These are phyloP conservation scores for Eumerus sabulonum DNA, from an alignment of 2,888 invertebrate genomes.

Conservation along the genomic window DNA sequence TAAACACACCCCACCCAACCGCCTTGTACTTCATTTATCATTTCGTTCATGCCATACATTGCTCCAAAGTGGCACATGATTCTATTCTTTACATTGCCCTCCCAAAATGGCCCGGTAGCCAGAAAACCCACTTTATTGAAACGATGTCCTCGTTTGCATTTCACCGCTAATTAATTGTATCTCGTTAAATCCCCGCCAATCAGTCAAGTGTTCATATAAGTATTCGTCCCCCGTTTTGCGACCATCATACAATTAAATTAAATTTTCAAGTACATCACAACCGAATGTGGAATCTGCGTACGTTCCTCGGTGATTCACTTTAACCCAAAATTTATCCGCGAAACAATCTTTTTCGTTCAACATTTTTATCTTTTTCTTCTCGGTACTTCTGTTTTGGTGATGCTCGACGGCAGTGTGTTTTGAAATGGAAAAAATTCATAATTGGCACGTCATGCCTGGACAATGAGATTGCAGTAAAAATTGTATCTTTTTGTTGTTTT, in stretches of 20 bases:
- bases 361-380: not conserved
- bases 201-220: too few relatives aligned
- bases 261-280: slow-evolving; percentile 28
- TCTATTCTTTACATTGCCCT: too few relatives aligned
- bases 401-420: slow-evolving; percentile 15
- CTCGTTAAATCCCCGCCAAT: slow-evolving; percentile 18
- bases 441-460: slow-evolving; percentile 31
- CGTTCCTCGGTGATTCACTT: slow-evolving; percentile 25
- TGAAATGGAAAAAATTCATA: slow-evolving; percentile 29
- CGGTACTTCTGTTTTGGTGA: too few relatives aligned
- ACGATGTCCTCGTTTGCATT: slow-evolving; percentile 7
- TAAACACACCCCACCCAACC: too few relatives aligned
- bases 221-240: slow-evolving; percentile 1
- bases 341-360: slow-evolving; percentile 23
- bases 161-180: slow-evolving; percentile 14
- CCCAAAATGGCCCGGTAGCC: too few relatives aligned
- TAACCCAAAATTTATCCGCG: slow-evolving; percentile 18
- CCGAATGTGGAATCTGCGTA: not conserved
- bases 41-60: too few relatives aligned
- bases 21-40: too few relatives aligned
- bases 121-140: not conserved
- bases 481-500: too few relatives aligned
- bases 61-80: too few relatives aligned
- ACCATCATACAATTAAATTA: slow-evolving; percentile 12
- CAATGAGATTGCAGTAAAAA: slow-evolving; percentile 44